Evolutionary conservation across 2,888 invertebrate species (phyloP).

Genomic region (Ectobius pallidus): DNA sequence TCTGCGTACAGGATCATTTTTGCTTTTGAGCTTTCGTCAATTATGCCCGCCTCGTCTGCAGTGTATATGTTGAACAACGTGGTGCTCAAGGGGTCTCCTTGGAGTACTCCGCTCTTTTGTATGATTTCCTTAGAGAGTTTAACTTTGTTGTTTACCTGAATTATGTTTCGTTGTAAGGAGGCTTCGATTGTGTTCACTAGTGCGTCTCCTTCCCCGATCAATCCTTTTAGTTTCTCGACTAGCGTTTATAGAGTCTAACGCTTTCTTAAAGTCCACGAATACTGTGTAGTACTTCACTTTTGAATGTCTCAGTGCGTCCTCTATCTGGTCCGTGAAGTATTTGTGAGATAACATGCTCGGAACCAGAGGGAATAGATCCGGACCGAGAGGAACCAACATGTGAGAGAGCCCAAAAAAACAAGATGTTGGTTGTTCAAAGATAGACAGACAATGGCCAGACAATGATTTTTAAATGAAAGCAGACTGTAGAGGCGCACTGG

Average conservation of each 20-base stretch:
- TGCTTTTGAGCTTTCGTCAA: background rate
- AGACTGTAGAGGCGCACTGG: too few relatives aligned
- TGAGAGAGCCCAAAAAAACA: too few relatives aligned
- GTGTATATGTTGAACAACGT: conserved; percentile 5
- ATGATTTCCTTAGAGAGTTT: background rate
- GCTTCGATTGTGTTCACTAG: conserved; percentile 1
- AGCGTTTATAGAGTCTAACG: background rate
- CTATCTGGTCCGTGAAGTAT: too few relatives aligned
- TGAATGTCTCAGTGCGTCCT: too few relatives aligned
- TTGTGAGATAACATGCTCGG: too few relatives aligned
- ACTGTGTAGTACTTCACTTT: conserved; percentile 2
- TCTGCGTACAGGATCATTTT: too few relatives aligned
- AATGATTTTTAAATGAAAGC: too few relatives aligned
- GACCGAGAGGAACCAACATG: too few relatives aligned
- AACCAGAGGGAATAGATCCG: too few relatives aligned
- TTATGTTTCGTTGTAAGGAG: background rate
- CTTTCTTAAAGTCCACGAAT: conserved; percentile 3
- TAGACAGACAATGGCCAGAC: too few relatives aligned
- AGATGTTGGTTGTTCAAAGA: too few relatives aligned
- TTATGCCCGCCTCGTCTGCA: background rate
- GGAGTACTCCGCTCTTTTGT: background rate
- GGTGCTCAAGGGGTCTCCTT: conserved; percentile 3
- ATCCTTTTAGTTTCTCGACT: background rate
- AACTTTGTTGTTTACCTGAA: background rate
- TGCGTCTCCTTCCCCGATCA: background rate